Percentiles rank a stretch among this genome's conserved stretches.
These are phyloP conservation scores for Dicroscelio sp. DNA, from an alignment of 2,888 invertebrate genomes.

Conservation along the genomic window DNA sequence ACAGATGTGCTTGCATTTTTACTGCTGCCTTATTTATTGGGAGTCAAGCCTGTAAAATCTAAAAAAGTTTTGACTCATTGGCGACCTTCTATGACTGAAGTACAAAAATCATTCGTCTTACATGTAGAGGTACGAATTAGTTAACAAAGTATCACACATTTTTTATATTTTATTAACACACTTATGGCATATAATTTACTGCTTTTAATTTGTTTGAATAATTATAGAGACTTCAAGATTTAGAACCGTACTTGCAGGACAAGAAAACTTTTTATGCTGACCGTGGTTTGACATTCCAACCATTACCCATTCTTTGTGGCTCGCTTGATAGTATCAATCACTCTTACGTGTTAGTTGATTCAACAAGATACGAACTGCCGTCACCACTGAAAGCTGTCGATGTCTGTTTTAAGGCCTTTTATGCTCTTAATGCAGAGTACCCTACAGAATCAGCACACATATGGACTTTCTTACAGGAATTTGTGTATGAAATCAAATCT, in stretches of 20 bases:
- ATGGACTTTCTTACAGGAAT: conserved; percentile 66
- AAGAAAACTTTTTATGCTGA: conserved; percentile 15
- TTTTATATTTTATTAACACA: background rate
- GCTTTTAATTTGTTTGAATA: conserved; percentile 8
- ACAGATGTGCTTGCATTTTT: too few relatives aligned
- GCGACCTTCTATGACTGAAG: conserved; percentile 24
- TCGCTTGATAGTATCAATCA: background rate
- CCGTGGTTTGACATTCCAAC: conserved; percentile 44
- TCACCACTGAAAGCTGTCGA: conserved; percentile 42
- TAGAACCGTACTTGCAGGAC: conserved; percentile 52
- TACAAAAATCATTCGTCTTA: conserved; percentile 44
- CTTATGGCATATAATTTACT: too few relatives aligned
- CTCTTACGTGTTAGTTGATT: conserved; percentile 36
- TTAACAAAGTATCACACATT: background rate
- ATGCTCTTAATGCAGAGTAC: conserved; percentile 55
- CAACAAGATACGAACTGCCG: conserved; percentile 32
- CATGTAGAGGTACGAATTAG: conserved; percentile 32
- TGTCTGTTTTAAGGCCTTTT: conserved; percentile 68
- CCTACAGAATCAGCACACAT: conserved; percentile 49
- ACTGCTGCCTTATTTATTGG: too few relatives aligned
- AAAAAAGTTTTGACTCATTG: conserved; percentile 3
- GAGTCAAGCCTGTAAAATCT: too few relatives aligned
- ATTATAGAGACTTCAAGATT: conserved; percentile 22
- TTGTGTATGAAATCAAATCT: conserved; percentile 49
- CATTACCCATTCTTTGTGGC: conserved; percentile 35